Conservation (phyloP, 1,140 invertebrate genomes). For the Heliconius himera region DNA sequence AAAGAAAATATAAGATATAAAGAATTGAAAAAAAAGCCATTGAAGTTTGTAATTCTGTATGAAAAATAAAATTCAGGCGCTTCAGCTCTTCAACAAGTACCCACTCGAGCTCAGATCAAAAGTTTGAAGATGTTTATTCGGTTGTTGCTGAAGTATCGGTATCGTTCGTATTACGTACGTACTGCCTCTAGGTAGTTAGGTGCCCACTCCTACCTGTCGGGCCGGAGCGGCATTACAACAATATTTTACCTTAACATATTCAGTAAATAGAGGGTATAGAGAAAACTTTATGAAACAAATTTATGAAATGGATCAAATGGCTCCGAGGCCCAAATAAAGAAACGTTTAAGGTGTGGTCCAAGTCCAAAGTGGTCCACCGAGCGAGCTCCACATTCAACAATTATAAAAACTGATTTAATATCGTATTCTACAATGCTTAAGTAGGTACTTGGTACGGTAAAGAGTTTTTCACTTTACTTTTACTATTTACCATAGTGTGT, state of each 20-base stretch:
- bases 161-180: background rate
- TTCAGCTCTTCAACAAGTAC: background rate
- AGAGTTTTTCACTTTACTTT: too few relatives aligned
- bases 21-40: background rate
- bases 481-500: too few relatives aligned
- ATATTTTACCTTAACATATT: slow-evolving; percentile 57
- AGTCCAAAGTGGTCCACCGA: slow-evolving; percentile 34
- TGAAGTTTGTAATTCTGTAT: background rate
- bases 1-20: background rate
- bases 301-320: slow-evolving; percentile 74
- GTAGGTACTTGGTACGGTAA: too few relatives aligned
- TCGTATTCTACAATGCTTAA: too few relatives aligned
- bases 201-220: too few relatives aligned
- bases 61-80: background rate
- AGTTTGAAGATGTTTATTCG: background rate
- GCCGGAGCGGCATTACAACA: slow-evolving; percentile 43
- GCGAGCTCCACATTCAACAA: slow-evolving; percentile 2
- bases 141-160: background rate
- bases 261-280: slow-evolving; percentile 54
- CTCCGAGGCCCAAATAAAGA: slow-evolving; percentile 50
- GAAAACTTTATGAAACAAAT: slow-evolving; percentile 70
- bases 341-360: slow-evolving; percentile 38
- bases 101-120: background rate
- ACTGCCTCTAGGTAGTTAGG: too few relatives aligned
- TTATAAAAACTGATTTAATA: too few relatives aligned